These are phyloP conservation scores for Galerucella calmariensis DNA, from an alignment of 2,888 invertebrate species.

Conservation along the genomic window DNA sequence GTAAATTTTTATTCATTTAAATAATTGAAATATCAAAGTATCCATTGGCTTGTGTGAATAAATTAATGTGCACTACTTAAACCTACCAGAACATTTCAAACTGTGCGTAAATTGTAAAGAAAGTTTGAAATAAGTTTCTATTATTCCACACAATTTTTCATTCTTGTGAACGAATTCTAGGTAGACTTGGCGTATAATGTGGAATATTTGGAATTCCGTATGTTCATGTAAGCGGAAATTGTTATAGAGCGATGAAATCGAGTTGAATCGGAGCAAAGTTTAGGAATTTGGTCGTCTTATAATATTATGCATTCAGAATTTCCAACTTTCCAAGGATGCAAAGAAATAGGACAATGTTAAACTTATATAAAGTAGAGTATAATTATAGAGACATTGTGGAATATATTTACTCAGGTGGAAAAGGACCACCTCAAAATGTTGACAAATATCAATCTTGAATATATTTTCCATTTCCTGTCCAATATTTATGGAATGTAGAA, in stretches of 20 bases:
- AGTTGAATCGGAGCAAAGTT: constrained; percentile 26
- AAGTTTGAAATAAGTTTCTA: not conserved
- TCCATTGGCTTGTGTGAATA: too few relatives aligned
- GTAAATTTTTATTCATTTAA: too few relatives aligned
- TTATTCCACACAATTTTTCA: not conserved
- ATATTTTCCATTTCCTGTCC: too few relatives aligned
- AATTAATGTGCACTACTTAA: too few relatives aligned
- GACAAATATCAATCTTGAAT: too few relatives aligned
- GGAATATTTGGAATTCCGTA: constrained; percentile 30
- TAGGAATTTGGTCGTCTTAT: constrained; percentile 28
- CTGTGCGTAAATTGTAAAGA: not conserved
- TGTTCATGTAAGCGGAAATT: constrained; percentile 33
- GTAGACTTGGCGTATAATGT: constrained; percentile 23
- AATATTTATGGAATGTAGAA: too few relatives aligned
- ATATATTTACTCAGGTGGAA: too few relatives aligned
- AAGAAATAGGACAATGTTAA: not conserved
- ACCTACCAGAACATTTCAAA: too few relatives aligned
- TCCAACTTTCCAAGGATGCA: constrained; percentile 21
- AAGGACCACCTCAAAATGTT: too few relatives aligned
- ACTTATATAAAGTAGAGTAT: not conserved
- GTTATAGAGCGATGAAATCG: constrained; percentile 23
- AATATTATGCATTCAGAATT: constrained; percentile 29
- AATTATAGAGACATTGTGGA: not conserved
- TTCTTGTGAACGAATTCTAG: constrained; percentile 19
- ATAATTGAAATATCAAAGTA: too few relatives aligned